Evolutionary conservation across 2,888 invertebrate species (phyloP).

Genomic region (Scelioninae gen. 1): DNA sequence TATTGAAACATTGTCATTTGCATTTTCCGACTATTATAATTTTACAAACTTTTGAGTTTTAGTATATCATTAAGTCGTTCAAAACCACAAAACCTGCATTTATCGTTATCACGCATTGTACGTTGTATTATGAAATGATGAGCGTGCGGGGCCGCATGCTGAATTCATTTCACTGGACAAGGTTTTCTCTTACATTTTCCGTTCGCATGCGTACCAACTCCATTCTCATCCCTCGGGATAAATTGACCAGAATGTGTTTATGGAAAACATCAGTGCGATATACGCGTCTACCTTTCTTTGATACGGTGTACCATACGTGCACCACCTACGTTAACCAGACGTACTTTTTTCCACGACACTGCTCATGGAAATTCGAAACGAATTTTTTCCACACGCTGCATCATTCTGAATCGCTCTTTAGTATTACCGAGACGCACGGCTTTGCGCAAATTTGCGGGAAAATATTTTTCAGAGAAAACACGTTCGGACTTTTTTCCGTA

Average conservation of each 20-base stretch:
- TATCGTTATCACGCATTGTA: no score
- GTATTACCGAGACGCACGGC: constrained; percentile 29
- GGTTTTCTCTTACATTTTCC: constrained; percentile 71
- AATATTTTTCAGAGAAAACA: constrained; percentile 45
- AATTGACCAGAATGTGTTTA: constrained; percentile 84
- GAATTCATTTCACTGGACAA: constrained; percentile 83
- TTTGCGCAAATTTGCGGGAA: constrained; percentile 47
- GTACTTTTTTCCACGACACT: constrained; percentile 56
- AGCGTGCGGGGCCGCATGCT: constrained; percentile 77
- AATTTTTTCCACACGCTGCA: constrained; percentile 54
- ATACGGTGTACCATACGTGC: constrained; percentile 18
- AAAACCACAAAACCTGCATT: constrained; percentile 42
- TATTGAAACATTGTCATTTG: no score
- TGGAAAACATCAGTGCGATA: constrained; percentile 81
- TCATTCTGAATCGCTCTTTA: constrained; percentile 18
- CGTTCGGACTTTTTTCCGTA: constrained; percentile 44
- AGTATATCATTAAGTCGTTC: background rate
- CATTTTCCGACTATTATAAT: no score
- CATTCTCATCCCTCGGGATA: constrained; percentile 81
- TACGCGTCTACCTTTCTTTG: constrained; percentile 56
- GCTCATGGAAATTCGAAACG: constrained; percentile 62
- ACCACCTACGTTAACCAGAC: constrained; percentile 44
- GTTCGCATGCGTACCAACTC: constrained; percentile 40
- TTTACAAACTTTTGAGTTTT: no score
- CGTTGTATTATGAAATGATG: constrained; percentile 47